Conservation (phyloP, 2,113 vertebrate genomes). For the Hippoglossus stenolepis region DNA sequence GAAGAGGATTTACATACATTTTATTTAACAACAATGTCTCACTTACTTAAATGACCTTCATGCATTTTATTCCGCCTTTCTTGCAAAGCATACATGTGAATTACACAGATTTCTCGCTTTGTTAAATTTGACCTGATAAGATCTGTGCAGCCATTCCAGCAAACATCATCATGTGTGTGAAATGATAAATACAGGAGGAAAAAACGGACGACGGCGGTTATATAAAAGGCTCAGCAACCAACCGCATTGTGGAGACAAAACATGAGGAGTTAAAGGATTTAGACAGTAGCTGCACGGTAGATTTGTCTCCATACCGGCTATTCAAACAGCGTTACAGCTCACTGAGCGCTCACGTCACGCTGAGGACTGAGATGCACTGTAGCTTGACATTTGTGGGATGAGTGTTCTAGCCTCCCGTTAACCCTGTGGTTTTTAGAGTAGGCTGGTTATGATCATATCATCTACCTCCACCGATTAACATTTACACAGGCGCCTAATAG, state of each 20-base stretch:
- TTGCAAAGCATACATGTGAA: background rate
- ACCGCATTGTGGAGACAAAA: conserved; percentile 53
- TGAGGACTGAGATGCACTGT: background rate
- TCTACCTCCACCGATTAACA: background rate
- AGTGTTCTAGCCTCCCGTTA: conserved; percentile 17
- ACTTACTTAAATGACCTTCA: too few species aligned
- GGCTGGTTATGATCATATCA: background rate
- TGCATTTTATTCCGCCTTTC: too few species aligned
- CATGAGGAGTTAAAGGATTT: conserved; percentile 26
- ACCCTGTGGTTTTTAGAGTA: background rate
- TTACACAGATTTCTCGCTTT: conserved; percentile 1
- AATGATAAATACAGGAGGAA: background rate
- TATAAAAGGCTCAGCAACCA: conserved; percentile 46
- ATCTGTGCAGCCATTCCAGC: conserved; percentile 3
- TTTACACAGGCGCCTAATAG: background rate
- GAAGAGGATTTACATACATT: background rate
- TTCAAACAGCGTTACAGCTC: conserved; percentile 48
- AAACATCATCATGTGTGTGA: background rate
- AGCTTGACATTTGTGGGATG: background rate
- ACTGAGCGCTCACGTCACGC: conserved; percentile 14
- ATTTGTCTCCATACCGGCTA: conserved; percentile 39
- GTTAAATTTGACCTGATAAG: conserved; percentile 1
- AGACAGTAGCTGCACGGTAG: conserved; percentile 3
- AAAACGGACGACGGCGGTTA: conserved; percentile 9
- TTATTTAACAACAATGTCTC: background rate